Percentiles rank a stretch among this genome's conserved stretches.
phyloP scores from a whole-genome alignment of 1,140 invertebrate species.

The Calliopsis andreniformis region DNA sequence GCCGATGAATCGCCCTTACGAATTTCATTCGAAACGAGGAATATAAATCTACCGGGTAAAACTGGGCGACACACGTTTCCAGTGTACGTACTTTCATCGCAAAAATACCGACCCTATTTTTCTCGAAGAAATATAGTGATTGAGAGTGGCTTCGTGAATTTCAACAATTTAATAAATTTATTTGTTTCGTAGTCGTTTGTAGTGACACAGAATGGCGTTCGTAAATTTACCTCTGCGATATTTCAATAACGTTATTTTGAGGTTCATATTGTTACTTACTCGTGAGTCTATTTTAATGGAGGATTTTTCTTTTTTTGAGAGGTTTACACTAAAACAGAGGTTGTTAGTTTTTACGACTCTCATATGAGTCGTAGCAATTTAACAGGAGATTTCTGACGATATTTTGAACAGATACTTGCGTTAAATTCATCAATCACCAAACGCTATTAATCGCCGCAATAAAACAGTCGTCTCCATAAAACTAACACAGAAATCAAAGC shows the following conservation, averaged over 20 bases:
- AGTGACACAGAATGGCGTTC: not conserved
- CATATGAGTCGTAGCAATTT: too few relatives aligned
- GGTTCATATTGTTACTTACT: not conserved
- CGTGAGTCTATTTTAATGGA: slow-evolving; percentile 2
- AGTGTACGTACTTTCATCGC: not conserved
- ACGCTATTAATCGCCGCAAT: too few relatives aligned
- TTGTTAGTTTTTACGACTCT: too few relatives aligned
- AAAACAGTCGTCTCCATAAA: too few relatives aligned
- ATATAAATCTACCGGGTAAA: not conserved
- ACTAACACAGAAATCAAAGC: too few relatives aligned
- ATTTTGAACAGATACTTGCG: too few relatives aligned
- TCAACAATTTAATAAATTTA: slow-evolving; percentile 1
- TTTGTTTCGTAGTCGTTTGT: not conserved
- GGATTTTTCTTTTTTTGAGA: too few relatives aligned
- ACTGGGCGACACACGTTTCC: not conserved
- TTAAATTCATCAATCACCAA: too few relatives aligned
- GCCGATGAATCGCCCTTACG: too few relatives aligned
- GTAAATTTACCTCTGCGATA: not conserved
- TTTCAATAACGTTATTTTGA: not conserved
- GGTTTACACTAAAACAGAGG: too few relatives aligned
- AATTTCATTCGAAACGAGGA: not conserved
- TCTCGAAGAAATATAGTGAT: not conserved
- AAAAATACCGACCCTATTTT: not conserved
- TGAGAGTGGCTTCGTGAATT: not conserved
- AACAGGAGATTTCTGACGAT: too few relatives aligned